Conservation (phyloP, 2,797 vertebrate genomes). For the Eupleurogrammus muticus region DNA sequence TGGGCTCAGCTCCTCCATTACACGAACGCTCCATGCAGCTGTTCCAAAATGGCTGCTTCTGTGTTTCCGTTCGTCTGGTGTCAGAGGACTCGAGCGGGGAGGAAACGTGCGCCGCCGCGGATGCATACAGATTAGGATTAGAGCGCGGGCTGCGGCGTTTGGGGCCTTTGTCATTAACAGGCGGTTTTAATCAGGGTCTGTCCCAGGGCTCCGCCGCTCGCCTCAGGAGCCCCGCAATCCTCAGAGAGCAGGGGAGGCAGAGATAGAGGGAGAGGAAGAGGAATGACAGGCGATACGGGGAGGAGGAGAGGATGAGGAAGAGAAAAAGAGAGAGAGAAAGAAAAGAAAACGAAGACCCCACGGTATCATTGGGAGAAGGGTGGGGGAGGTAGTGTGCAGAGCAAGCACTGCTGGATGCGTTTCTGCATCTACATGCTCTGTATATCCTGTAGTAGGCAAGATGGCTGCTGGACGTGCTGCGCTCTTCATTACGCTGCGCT, state of each 20-base stretch:
- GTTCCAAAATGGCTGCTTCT: slow-evolving; percentile 83
- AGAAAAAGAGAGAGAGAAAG: slow-evolving; percentile 9
- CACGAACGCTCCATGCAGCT: slow-evolving; percentile 72
- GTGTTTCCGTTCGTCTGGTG: slow-evolving; percentile 67
- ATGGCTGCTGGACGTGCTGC: slow-evolving; percentile 63
- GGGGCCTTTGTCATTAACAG: slow-evolving; percentile 81
- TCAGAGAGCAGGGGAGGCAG: slow-evolving; percentile 56
- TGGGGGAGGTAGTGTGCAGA: slow-evolving; percentile 59
- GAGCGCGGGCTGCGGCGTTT: slow-evolving; percentile 58
- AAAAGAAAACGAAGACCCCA: slow-evolving; percentile 55
- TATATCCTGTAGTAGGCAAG: slow-evolving; percentile 52
- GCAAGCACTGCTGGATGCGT: slow-evolving; percentile 40
- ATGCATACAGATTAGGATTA: slow-evolving; percentile 84
- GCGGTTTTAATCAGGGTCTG: slow-evolving; percentile 81
- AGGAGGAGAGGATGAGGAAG: slow-evolving; percentile 45
- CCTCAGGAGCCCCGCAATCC: slow-evolving; percentile 71
- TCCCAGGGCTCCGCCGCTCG: slow-evolving; percentile 73
- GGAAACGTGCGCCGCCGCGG: slow-evolving; percentile 62
- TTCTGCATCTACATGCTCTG: slow-evolving; percentile 56
- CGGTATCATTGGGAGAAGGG: slow-evolving; percentile 55
- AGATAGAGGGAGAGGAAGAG: slow-evolving; percentile 49
- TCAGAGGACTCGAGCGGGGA: slow-evolving; percentile 60
- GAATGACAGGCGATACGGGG: slow-evolving; percentile 35
- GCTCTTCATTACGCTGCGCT: slow-evolving; percentile 46
- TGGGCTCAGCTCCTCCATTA: slow-evolving; percentile 81